A percentile compares a stretch with the other conserved stretches of the same genome.
Conservation (phyloP, 2,113 vertebrate species). For the Hypocryptadius cinnamomeus region DNA sequence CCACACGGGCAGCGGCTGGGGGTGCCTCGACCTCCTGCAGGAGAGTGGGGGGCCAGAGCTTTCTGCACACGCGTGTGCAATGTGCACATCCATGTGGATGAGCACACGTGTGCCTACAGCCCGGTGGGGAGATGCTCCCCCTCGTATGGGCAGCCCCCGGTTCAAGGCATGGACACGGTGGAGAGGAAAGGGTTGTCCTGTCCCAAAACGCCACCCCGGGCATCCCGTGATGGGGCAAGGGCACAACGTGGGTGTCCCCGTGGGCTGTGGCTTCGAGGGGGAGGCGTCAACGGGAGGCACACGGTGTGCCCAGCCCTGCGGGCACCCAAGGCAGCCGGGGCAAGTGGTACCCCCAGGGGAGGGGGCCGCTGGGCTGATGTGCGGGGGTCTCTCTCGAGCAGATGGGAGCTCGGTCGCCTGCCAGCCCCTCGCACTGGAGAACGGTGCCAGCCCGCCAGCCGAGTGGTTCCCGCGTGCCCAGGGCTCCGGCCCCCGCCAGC, state of each 20-base stretch:
- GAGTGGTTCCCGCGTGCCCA: constrained; percentile 52
- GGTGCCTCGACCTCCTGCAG: background rate
- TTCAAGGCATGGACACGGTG: rapidly evolving
- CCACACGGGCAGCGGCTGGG: background rate
- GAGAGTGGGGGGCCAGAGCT: background rate
- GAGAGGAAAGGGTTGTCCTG: background rate
- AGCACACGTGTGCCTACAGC: background rate
- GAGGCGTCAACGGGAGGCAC: background rate
- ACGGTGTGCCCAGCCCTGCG: background rate
- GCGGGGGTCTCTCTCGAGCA: constrained; percentile 46
- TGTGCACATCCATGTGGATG: background rate
- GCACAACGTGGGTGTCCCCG: background rate
- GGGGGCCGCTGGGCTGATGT: background rate
- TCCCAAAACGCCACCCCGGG: background rate
- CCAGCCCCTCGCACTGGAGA: constrained; percentile 68
- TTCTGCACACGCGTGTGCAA: background rate
- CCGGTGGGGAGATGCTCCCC: background rate
- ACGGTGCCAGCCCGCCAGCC: constrained; percentile 62
- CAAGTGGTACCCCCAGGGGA: background rate
- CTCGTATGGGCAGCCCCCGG: rapidly evolving
- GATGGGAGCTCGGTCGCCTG: constrained; percentile 72
- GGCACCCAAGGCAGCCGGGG: background rate
- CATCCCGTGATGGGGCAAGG: background rate
- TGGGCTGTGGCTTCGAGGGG: background rate
- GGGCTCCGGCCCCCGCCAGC: constrained; percentile 38